Percentiles rank a stretch among this genome's conserved stretches.
These are phyloP conservation scores for Bellardia pandia DNA, from an alignment of 2,888 invertebrate genomes.

Conservation along the genomic window DNA sequence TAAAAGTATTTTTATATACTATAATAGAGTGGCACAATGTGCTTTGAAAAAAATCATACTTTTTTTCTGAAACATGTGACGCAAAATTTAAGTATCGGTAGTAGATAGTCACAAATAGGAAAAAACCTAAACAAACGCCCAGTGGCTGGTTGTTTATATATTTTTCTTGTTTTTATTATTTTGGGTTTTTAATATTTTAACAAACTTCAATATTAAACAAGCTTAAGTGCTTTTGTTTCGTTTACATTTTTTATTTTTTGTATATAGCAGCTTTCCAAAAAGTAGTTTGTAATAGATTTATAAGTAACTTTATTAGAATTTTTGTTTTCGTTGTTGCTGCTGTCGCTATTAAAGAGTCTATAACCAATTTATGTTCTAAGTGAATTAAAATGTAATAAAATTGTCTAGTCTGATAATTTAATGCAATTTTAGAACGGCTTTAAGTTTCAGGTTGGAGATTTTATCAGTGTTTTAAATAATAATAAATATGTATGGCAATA, in stretches of 20 bases:
- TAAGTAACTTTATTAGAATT: conserved; percentile 59
- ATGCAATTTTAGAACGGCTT: not conserved
- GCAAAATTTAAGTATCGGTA: conserved; percentile 48
- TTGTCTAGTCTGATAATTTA: conserved; percentile 26
- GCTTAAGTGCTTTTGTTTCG: conserved; percentile 64
- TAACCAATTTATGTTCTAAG: conserved; percentile 14
- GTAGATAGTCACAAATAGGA: conserved; percentile 5
- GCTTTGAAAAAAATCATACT: conserved; percentile 17
- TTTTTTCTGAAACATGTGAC: conserved; percentile 44
- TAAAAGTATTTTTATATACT: not conserved
- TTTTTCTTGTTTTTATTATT: conserved; percentile 10
- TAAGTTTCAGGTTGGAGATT: not conserved
- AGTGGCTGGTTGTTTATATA: not conserved
- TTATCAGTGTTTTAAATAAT: no score
- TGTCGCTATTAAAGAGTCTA: not conserved
- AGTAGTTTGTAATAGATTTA: conserved; percentile 64
- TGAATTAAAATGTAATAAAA: conserved; percentile 1
- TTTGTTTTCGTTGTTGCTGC: conserved; percentile 14
- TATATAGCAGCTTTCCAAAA: conserved; percentile 37
- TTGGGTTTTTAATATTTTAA: conserved; percentile 38
- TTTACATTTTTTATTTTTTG: conserved; percentile 5
- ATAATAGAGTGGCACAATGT: conserved; percentile 43
- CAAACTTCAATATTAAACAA: conserved; percentile 60
- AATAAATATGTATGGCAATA: no score
- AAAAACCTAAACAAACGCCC: not conserved